Conservation (phyloP, 2,113 vertebrate species). For the Scolopax mira region DNA sequence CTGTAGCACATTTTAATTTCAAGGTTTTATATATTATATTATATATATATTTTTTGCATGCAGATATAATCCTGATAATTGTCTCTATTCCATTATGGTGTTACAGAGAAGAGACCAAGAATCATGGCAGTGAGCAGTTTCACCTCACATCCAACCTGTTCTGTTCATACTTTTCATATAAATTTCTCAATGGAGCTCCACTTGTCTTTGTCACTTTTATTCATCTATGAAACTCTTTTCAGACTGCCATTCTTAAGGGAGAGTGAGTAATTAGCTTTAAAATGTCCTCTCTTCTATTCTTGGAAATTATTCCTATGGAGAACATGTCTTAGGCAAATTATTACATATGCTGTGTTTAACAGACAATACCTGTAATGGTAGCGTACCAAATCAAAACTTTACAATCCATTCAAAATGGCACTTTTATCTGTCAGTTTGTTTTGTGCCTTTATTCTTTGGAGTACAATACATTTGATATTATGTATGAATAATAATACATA, state of each 20-base stretch:
- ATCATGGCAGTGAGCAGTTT: neutral
- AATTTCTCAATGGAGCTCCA: neutral
- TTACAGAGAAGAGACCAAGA: neutral
- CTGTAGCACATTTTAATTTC: neutral
- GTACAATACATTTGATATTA: neutral
- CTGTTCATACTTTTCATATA: neutral
- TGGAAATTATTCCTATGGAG: neutral
- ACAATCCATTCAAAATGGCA: neutral
- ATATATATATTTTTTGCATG: neutral
- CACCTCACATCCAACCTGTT: neutral
- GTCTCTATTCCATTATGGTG: neutral
- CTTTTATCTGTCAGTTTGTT: neutral
- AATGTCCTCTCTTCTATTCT: neutral
- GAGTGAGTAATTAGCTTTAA: neutral
- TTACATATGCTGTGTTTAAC: neutral
- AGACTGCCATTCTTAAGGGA: neutral
- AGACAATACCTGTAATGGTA: neutral
- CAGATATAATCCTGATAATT: neutral
- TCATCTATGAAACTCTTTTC: neutral
- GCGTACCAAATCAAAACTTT: neutral
- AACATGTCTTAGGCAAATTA: neutral
- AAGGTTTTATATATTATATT: neutral
- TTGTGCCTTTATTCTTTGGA: neutral
- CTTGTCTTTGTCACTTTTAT: neutral
- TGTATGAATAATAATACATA: neutral